These are phyloP conservation scores for Elysia crispata DNA, from an alignment of 2,888 invertebrate species.

Conservation along the genomic window DNA sequence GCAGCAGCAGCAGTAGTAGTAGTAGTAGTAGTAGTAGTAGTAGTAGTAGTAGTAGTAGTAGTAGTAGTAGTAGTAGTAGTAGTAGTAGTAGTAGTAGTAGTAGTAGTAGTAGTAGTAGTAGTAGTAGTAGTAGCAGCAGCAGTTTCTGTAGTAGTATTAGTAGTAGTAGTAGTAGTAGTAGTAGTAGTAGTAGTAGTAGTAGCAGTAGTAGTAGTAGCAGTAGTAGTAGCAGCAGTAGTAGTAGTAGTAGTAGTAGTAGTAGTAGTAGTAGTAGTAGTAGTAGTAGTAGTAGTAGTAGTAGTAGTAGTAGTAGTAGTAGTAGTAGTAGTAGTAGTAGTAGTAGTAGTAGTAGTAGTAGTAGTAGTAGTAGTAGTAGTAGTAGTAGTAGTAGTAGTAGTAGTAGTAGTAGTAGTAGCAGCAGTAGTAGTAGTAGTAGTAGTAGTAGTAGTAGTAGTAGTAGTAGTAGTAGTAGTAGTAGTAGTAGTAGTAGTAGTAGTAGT, in stretches of 20 bases:
- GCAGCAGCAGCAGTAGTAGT: slow-evolving; percentile 29
- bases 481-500: slow-evolving; percentile 34
- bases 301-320: slow-evolving; percentile 38
- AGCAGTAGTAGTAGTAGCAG: slow-evolving; percentile 30
- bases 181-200: slow-evolving; percentile 35
- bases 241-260: slow-evolving; percentile 34
- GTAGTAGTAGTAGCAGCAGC: slow-evolving; percentile 3
- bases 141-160: too few relatives aligned
- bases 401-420: slow-evolving; percentile 30
- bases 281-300: slow-evolving; percentile 34
- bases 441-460: slow-evolving; percentile 33
- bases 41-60: not conserved
- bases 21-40: not conserved
- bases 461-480: slow-evolving; percentile 34
- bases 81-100: slow-evolving; percentile 9
- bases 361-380: slow-evolving; percentile 23
- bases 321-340: slow-evolving; percentile 30
- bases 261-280: slow-evolving; percentile 34
- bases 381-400: slow-evolving; percentile 34
- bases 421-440: slow-evolving; percentile 32
- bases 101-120: slow-evolving; percentile 9
- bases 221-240: slow-evolving; percentile 29
- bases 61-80: not conserved
- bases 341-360: slow-evolving; percentile 58
- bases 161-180: slow-evolving; percentile 31